phyloP scores from a whole-genome alignment of 2,113 vertebrate species.

The Syngnathus typhle region DNA sequence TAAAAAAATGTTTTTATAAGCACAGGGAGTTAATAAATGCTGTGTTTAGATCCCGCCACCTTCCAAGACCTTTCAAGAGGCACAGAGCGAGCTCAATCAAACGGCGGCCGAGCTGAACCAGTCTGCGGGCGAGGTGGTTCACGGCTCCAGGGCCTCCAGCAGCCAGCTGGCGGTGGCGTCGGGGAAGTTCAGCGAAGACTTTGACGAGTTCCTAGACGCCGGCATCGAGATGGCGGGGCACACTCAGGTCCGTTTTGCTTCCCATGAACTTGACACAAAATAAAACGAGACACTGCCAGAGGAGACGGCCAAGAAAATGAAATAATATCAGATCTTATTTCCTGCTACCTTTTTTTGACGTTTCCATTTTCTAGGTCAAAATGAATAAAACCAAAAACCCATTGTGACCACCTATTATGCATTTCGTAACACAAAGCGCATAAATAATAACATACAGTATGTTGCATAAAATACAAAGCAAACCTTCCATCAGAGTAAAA shows the following conservation, averaged over 20 bases:
- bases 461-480: too few relatives aligned
- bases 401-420: too few relatives aligned
- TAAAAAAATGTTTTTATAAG: background rate
- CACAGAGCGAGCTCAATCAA: constrained; percentile 91
- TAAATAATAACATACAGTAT: too few relatives aligned
- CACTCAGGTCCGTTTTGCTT: constrained; percentile 76
- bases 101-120: constrained; percentile 94
- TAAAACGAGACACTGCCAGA: too few relatives aligned
- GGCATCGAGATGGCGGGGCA: constrained; percentile 98
- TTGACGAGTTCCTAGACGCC: constrained; percentile 95
- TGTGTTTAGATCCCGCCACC: constrained; percentile 79
- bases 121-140: constrained; percentile 92
- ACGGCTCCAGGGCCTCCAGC: constrained; percentile 89
- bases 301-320: too few relatives aligned
- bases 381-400: too few relatives aligned
- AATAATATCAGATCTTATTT: too few relatives aligned
- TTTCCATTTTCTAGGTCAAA: too few relatives aligned
- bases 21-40: background rate
- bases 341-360: too few relatives aligned
- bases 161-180: constrained; percentile 89
- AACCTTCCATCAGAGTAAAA: too few relatives aligned
- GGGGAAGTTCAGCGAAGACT: constrained; percentile 94
- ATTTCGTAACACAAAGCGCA: too few relatives aligned
- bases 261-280: too few relatives aligned
- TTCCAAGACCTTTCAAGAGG: constrained; percentile 93